Evolutionary conservation across 2,797 vertebrate genomes (phyloP).

Genomic region (Molossus alvarezi): DNA sequence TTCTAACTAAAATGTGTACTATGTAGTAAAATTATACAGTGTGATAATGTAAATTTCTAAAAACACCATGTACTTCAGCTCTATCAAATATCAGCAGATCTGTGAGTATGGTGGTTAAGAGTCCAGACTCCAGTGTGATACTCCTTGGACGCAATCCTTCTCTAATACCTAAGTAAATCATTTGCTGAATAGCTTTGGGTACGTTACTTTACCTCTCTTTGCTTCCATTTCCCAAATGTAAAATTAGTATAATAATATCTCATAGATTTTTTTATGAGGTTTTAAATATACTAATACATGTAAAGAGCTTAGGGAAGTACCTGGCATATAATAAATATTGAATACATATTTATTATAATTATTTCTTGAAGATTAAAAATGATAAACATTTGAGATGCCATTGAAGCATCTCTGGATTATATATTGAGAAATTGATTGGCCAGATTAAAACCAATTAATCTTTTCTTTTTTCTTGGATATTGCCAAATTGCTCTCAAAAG

Average conservation of each 20-base stretch:
- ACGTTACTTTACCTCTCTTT: not conserved
- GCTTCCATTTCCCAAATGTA: not conserved
- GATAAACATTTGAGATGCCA: not conserved
- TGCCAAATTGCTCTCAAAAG: not conserved
- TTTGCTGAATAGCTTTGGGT: not conserved
- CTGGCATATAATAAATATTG: not conserved
- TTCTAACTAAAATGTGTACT: not conserved
- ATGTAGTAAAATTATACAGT: not conserved
- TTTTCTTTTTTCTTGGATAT: not conserved
- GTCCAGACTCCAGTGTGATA: not conserved
- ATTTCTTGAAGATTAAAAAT: not conserved
- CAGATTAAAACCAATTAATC: not conserved
- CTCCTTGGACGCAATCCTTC: not conserved
- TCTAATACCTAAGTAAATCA: not conserved
- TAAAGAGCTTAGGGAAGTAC: not conserved
- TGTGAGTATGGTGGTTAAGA: not conserved
- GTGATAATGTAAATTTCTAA: not conserved
- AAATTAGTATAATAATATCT: constrained; percentile 7
- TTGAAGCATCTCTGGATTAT: not conserved
- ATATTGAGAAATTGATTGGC: not conserved
- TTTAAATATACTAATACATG: not conserved
- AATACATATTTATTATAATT: not conserved
- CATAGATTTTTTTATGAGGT: not conserved
- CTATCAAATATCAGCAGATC: not conserved
- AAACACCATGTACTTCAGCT: not conserved